These are phyloP conservation scores for Terebella lapidaria DNA, from an alignment of 2,888 invertebrate genomes.

Conservation along the genomic window DNA sequence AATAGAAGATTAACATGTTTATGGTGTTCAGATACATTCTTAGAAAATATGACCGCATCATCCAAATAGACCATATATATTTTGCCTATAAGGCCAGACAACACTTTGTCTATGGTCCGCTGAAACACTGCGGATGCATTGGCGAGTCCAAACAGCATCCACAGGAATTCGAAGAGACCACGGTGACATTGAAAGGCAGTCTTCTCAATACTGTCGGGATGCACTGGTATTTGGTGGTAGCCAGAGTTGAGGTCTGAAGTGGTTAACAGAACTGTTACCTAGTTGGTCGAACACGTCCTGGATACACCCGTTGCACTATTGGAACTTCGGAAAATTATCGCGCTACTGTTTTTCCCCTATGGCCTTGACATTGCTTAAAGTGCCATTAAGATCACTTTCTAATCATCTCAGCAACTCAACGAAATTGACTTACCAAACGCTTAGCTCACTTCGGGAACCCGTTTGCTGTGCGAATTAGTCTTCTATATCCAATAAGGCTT, in stretches of 20 bases:
- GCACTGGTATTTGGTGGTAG: slow-evolving; percentile 4
- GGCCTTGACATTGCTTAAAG: too few relatives aligned
- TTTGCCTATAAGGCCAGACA: not conserved
- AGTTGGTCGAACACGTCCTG: slow-evolving; percentile 6
- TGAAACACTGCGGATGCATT: slow-evolving; percentile 3
- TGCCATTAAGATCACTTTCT: too few relatives aligned
- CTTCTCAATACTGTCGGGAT: not conserved
- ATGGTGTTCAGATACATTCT: not conserved
- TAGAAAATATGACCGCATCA: not conserved
- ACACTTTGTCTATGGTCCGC: not conserved
- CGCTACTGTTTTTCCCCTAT: too few relatives aligned
- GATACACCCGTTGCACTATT: too few relatives aligned
- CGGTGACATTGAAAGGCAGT: slow-evolving; percentile 8
- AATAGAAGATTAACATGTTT: not conserved
- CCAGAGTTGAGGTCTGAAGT: slow-evolving; percentile 4
- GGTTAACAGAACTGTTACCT: not conserved
- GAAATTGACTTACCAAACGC: too few relatives aligned
- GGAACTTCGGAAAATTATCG: too few relatives aligned
- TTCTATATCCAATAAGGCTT: too few relatives aligned
- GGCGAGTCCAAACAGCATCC: slow-evolving; percentile 1
- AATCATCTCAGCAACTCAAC: too few relatives aligned
- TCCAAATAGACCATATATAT: not conserved
- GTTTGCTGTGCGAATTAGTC: too few relatives aligned
- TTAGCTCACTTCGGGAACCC: too few relatives aligned
- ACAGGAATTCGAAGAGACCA: slow-evolving; percentile 1